Percentiles rank a stretch among this genome's conserved stretches.
Evolutionary conservation across 2,888 invertebrate genomes (phyloP).

Genomic region (Periphyllus acericola): DNA sequence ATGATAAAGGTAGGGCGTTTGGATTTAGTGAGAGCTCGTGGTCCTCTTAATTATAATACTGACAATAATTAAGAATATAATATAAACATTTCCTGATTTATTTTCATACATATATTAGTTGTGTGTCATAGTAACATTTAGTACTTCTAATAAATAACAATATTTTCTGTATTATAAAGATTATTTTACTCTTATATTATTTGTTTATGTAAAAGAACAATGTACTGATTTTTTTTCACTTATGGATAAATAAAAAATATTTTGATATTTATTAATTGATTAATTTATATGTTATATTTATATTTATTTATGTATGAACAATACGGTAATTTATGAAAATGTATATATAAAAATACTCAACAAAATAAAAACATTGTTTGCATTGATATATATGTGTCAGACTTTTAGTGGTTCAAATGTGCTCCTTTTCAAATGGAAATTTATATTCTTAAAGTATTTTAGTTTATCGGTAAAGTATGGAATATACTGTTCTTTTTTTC

Average conservation of each 20-base stretch:
- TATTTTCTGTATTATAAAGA: slow-evolving; percentile 5
- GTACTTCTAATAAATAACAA: neutral
- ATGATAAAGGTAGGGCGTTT: slow-evolving; percentile 45
- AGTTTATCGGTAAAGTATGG: too few relatives aligned
- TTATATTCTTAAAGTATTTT: too few relatives aligned
- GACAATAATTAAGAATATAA: neutral
- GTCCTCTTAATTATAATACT: neutral
- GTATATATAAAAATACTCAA: too few relatives aligned
- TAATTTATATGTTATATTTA: neutral
- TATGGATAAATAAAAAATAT: slow-evolving; percentile 13
- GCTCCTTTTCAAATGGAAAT: too few relatives aligned
- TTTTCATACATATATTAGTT: neutral
- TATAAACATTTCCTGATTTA: neutral
- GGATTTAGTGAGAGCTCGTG: slow-evolving; percentile 32
- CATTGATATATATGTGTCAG: too few relatives aligned
- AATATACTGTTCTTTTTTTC: too few relatives aligned
- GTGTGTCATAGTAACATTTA: slow-evolving; percentile 20
- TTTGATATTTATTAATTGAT: slow-evolving; percentile 30
- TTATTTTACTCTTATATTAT: slow-evolving; percentile 5
- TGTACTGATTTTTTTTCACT: slow-evolving; percentile 42
- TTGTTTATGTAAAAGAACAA: neutral
- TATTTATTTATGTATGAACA: neutral
- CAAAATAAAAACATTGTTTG: too few relatives aligned
- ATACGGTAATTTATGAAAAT: too few relatives aligned
- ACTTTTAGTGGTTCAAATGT: too few relatives aligned